Base-by-base conservation (phyloP, 2,888 invertebrate species). In the Tortricodes alternella region DNA sequence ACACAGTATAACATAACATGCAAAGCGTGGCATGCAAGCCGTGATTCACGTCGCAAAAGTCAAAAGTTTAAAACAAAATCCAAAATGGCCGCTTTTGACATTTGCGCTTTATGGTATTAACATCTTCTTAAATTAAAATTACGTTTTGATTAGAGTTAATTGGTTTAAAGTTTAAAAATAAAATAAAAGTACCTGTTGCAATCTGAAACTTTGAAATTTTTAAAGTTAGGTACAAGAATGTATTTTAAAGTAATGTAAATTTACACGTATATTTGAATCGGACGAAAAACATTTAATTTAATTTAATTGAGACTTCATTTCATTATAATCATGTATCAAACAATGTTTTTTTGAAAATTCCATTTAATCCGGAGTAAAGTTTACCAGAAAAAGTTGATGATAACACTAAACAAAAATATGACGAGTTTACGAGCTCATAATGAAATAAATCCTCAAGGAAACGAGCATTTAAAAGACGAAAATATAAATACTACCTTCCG, bases 401-500 rank as follows among this genome's bases (percentile, higher is more conserved):
- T 27, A 9, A 27, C 1, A 27, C 9, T 21, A 39, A 21, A n/a
- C n/a, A 43, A 57, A 52, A 63, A 62, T 62, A 4, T 3, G 3
- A 21, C 39, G 38, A 67, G 48, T 43, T 58, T 53, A 59, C 35
- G 46, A 50, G 32, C 50, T 34, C 37, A 37, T 48, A 62, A 67
- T 65, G 61, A 77, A 78, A 76, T 74, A 68, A 73, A 70, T 62
- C 67, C 74, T 72, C 71, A 70, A 64, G 63, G 55, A 60, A 63
- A 71, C 62, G 68, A 68, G 65, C 67, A 71, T 74, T 74, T 50
- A 70, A 77, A 67, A 82, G 75, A 79, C 76, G 68, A 80, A 80
- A 87, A 85, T 85, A 68, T 79, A 80, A 83, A 88, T 89, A 89
- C 87, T 90, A 90, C 90, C 90, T 90, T 87, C 67, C 74, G 76